phyloP scores from a whole-genome alignment of 2,113 vertebrate species.

The Corythoichthys haematopterus region DNA sequence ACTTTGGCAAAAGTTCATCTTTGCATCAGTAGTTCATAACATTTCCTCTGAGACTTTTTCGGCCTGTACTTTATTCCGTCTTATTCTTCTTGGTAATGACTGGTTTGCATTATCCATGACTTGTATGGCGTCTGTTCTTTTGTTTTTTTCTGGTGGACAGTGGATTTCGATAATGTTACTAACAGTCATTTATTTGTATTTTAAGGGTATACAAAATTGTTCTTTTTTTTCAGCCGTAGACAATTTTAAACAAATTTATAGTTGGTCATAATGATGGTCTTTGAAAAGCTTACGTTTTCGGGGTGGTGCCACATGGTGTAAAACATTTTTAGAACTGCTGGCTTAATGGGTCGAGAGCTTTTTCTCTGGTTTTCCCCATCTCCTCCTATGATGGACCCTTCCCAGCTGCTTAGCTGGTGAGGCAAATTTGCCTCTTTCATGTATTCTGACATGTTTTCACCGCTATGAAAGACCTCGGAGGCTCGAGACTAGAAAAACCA shows the following conservation, averaged over 20 bases:
- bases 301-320: background rate
- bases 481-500: constrained; percentile 5
- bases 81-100: background rate
- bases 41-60: background rate
- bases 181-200: background rate
- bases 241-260: background rate
- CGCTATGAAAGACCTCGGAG: constrained; percentile 23
- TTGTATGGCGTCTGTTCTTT: background rate
- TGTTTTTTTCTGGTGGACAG: background rate
- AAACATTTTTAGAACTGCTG: background rate
- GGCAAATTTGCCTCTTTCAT: constrained; percentile 11
- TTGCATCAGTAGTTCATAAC: background rate
- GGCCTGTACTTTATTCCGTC: background rate
- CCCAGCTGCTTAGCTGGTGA: background rate
- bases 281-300: background rate
- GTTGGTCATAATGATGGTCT: background rate
- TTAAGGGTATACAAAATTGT: background rate
- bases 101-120: background rate
- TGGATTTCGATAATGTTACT: background rate
- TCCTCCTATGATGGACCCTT: background rate
- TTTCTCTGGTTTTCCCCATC: background rate
- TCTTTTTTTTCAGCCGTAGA: background rate
- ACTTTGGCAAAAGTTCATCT: background rate
- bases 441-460: constrained; percentile 39
- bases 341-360: background rate